These are phyloP conservation scores for Thalassarche chlororhynchos DNA, from an alignment of 2,113 vertebrate species.

Conservation along the genomic window DNA sequence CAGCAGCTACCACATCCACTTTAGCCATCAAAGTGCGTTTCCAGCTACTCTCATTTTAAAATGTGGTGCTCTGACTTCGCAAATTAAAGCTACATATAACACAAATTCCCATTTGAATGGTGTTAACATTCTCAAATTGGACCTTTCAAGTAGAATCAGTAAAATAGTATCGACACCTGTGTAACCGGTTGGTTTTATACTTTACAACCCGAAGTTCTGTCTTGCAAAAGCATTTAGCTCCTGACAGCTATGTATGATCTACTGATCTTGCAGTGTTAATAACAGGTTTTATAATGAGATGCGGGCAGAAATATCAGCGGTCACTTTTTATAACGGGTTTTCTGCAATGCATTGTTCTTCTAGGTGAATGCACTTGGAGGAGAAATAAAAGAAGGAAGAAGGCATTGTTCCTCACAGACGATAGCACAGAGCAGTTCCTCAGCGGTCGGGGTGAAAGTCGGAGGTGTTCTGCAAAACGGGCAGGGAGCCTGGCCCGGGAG, in stretches of 20 bases:
- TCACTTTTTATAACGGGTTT: neutral
- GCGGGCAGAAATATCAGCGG: neutral
- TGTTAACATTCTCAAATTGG: neutral
- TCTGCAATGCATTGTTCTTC: neutral
- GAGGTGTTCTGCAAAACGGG: neutral
- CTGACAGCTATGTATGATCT: too few relatives aligned
- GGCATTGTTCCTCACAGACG: fast-evolving
- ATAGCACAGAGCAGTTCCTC: neutral
- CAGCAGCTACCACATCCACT: neutral
- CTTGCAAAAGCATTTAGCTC: neutral
- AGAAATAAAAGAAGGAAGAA: neutral
- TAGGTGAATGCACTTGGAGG: neutral
- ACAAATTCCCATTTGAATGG: neutral
- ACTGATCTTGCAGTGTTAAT: neutral
- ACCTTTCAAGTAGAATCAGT: neutral
- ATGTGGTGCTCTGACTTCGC: neutral
- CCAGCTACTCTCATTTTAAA: neutral
- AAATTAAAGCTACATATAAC: neutral
- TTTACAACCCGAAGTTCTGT: neutral
- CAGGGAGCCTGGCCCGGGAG: neutral
- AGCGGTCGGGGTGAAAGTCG: fast-evolving
- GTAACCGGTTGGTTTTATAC: neutral
- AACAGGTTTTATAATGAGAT: neutral
- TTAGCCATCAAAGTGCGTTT: neutral
- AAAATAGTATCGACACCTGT: neutral